Base-by-base conservation (phyloP, 1,140 invertebrate species). In the Solenopsis fugax region DNA sequence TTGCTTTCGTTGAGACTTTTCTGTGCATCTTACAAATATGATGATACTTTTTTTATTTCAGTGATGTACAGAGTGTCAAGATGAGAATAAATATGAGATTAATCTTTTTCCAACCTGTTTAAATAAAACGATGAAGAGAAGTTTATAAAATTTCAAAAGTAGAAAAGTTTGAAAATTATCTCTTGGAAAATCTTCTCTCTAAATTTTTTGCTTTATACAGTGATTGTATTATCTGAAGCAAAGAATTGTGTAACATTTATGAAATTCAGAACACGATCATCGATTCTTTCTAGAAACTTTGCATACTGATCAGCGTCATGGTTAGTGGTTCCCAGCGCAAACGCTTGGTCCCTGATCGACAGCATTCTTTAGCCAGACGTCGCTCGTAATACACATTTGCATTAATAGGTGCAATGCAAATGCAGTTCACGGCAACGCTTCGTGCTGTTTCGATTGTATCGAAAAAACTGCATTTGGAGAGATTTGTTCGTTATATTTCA, bases 341-440 rank as follows among this genome's bases (percentile, higher is more conserved):
- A 78, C 64, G 77, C 75, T 92, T 91, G 82, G 90, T 90, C 88
- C 90, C 91, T 93, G 92, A 93, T 90, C 69, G 80, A 90, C 90
- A 80, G 69, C 88, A 91, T 91, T 89, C 88, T 82, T 86, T 78
- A 82, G 82, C 54, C 67, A 81, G 76, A 88, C 72, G 60, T 88
- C 78, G 77, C 82, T 89, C 77, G 82, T 89, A 91, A 89, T 89
- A 88, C 72, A 88, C 77, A 88, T 91, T 91, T 90, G 87, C 88
- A 86, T 91, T 91, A 90, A 91, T 86, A 89, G 82, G 72, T n/a
- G 72, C 72, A 65, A 88, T 86, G 65, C 89, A 72, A 89, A 86
- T 60, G 37, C 60, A 34, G 50, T 48, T 34, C n/a, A 29, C 45
- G 34, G 62, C 24, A 77, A 78, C 67, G 21, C 13, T 12, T 16